Conservation (phyloP, 2,888 invertebrate genomes). For the Epinotia ramella region DNA sequence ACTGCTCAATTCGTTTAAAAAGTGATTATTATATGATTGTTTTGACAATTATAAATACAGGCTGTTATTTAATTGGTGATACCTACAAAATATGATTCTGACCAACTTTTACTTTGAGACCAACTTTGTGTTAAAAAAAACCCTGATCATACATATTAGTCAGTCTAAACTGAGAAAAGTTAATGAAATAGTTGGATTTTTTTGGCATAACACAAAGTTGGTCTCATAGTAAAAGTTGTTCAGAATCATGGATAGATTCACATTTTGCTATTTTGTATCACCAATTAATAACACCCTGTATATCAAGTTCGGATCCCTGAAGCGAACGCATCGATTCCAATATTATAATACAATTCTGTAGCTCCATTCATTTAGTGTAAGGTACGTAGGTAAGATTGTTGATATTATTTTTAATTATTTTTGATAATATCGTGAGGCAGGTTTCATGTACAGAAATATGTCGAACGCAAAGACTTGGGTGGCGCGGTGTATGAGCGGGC, state of each 20-base stretch:
- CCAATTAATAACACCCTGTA: too few species aligned
- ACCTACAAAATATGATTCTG: too few species aligned
- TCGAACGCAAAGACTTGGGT: slow-evolving; percentile 2
- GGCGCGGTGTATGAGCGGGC: slow-evolving; percentile 10
- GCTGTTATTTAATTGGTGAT: too few species aligned
- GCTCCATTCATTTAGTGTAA: slow-evolving; percentile 38
- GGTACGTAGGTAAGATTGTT: slow-evolving; percentile 43
- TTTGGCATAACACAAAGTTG: too few species aligned
- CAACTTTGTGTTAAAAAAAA: too few species aligned
- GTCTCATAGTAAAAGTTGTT: too few species aligned
- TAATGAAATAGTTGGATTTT: too few species aligned
- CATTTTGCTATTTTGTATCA: too few species aligned
- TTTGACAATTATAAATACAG: slow-evolving; percentile 15
- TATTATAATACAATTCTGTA: slow-evolving; percentile 39
- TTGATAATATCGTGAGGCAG: slow-evolving; percentile 40
- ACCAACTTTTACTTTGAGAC: too few species aligned
- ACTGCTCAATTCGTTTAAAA: slow-evolving; percentile 39
- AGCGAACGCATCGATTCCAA: slow-evolving; percentile 30
- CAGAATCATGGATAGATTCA: too few species aligned
- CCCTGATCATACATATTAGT: too few species aligned
- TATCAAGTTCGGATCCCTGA: slow-evolving; percentile 9
- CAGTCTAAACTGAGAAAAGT: too few species aligned
- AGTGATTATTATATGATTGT: slow-evolving; percentile 15
- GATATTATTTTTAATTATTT: slow-evolving; percentile 45
- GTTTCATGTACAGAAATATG: slow-evolving; percentile 40